Evolutionary conservation across 92 coral and sea anemone genomes (phyloP), one percentile per base, ranked within the genome.

Genomic region (Porites cylindrica): DNA sequence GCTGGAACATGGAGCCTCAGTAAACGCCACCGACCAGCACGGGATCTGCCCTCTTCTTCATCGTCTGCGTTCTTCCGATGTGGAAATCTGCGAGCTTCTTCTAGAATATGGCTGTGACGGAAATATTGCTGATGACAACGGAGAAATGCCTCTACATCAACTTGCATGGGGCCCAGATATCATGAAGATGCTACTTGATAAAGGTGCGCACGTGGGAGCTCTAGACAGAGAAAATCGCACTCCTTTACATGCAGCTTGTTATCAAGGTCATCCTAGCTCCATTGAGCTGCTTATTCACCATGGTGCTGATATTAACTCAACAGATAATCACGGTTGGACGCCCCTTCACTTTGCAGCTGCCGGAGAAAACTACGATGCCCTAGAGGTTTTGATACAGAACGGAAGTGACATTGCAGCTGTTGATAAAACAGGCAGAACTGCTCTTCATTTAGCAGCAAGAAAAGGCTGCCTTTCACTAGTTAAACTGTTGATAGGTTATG

Each of bases 391-490:
- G 51, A 4, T 69, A 20, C 8, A 69, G 16, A 69, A n/a, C 17
- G 74, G 74, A 21, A 79, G 67, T n/a, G 84, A 66, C 24, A 50
- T 85, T 32, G 77, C 13, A 38, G 83, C 61, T 51, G 71, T 75
- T 51, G 89, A 85, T 60, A 75, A 72, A 51, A 80, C 77, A 10
- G 80, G 80, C 1, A 65, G 79, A 79, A 85, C 89, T 16, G 82
- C 72, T n/a, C 79, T 75, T 50, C 60, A 75, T 29, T 20, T 75
- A 13, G 74, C 74, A 69, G 74, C 32, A 23, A 7, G 38, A 32
- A 47, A 3, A 11, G 79, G 79, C 51, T 12, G 14, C 6, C 7
- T 6, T 10, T 16, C 43, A 17, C 4, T 1, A 0, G 3, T 20
- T 8, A 59, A 75, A 51, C 51, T 12, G 47, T 20, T 75, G 59